Percentiles rank a stretch among this genome's conserved stretches.
Conservation (phyloP, 1,140 invertebrate genomes). For the Globodera rostochiensis region DNA sequence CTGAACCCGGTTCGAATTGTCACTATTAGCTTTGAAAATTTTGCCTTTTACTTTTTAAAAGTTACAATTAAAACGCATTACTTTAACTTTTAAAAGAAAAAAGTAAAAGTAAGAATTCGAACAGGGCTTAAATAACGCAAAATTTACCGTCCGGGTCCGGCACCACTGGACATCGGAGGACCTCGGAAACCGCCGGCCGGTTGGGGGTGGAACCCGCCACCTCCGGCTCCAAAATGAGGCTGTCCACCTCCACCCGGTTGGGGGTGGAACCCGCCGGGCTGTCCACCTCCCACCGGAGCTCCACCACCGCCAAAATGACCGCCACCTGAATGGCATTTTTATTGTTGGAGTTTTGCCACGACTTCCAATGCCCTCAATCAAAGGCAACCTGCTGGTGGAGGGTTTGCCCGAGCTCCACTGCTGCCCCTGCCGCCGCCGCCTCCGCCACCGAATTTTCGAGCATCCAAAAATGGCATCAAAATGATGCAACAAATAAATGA, state of each 20-base stretch:
- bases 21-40: no score
- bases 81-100: no score
- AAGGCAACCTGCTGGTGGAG: not conserved
- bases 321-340: not conserved
- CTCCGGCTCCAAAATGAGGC: not conserved
- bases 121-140: no score
- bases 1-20: no score
- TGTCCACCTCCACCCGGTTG: not conserved
- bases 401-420: not conserved
- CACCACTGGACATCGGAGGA: slow-evolving; percentile 5
- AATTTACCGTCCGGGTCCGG: slow-evolving; percentile 16
- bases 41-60: no score
- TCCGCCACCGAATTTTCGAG: slow-evolving; percentile 12
- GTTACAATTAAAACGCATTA: no score
- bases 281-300: slow-evolving; percentile 2
- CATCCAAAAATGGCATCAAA: not conserved
- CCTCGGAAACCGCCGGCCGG: slow-evolving; percentile 12
- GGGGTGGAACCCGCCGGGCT: not conserved
- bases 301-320: slow-evolving; percentile 1
- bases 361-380: not conserved
- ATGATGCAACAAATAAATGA: slow-evolving; percentile 8
- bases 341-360: no score
- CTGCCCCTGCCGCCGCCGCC: slow-evolving; percentile 6
- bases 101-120: no score
- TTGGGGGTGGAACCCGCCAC: not conserved